Conservation (phyloP, 2,888 invertebrate genomes). For the Perdita meconis region DNA sequence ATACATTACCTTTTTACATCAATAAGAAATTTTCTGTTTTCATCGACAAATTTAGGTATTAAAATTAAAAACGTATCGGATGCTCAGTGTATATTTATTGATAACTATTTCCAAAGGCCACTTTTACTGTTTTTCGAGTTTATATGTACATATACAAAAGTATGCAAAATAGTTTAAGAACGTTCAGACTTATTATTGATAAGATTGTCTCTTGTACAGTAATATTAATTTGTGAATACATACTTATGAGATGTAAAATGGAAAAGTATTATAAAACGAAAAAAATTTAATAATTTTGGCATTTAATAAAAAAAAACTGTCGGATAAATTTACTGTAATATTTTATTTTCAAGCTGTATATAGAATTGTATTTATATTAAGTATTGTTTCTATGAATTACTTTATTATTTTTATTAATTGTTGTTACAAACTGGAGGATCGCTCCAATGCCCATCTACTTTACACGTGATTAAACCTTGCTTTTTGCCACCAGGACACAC, state of each 20-base stretch:
- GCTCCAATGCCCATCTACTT: constrained; percentile 78
- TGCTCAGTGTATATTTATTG: constrained; percentile 35
- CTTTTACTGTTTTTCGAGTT: constrained; percentile 10
- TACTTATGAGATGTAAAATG: constrained; percentile 29
- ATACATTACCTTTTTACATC: constrained; percentile 11
- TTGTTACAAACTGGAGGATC: constrained; percentile 66
- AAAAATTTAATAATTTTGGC: constrained; percentile 42
- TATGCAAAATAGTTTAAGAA: constrained; percentile 15
- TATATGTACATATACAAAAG: constrained; percentile 7
- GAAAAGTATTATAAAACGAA: constrained; percentile 22
- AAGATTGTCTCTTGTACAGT: constrained; percentile 30
- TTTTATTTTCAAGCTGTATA: constrained; percentile 25
- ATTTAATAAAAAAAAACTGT: constrained; percentile 51
- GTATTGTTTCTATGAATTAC: too few relatives aligned
- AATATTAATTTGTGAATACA: constrained; percentile 33
- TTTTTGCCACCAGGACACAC: constrained; percentile 72
- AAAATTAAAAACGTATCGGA: constrained; percentile 12
- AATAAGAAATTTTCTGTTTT: not conserved
- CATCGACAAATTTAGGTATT: constrained; percentile 6
- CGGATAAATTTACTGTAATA: constrained; percentile 26
- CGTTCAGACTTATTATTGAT: constrained; percentile 7
- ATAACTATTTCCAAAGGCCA: not conserved
- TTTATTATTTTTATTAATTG: constrained; percentile 11
- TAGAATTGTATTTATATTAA: not conserved
- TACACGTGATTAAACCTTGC: constrained; percentile 80